A percentile compares a stretch with the other conserved stretches of the same genome.
Evolutionary conservation across 2,797 vertebrate species (phyloP).

Genomic region (Alfaro cultratus): DNA sequence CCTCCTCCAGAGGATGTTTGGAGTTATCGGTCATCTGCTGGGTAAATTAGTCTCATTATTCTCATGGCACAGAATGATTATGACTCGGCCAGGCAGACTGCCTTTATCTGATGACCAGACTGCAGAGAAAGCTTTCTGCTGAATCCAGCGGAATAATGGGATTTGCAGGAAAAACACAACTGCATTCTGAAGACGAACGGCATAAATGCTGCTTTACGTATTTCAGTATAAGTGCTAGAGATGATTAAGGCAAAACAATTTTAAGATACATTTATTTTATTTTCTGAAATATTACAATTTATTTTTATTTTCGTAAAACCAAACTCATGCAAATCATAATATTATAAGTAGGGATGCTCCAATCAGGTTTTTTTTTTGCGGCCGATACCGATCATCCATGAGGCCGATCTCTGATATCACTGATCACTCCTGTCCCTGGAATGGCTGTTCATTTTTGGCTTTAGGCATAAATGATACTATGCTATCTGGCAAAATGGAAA

Average conservation of each 20-base stretch:
- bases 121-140: conserved; percentile 35
- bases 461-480: too few relatives aligned
- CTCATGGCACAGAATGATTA: conserved; percentile 70
- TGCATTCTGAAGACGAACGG: background rate
- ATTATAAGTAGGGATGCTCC: background rate
- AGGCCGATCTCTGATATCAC: too few relatives aligned
- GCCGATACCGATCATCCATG: too few relatives aligned
- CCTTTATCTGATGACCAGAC: conserved; percentile 74
- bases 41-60: conserved; percentile 80
- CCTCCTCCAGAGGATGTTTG: conserved; percentile 64
- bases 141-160: conserved; percentile 27
- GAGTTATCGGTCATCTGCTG: conserved; percentile 79
- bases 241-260: background rate
- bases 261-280: background rate
- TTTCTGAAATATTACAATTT: background rate
- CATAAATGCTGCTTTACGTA: background rate
- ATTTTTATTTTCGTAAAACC: background rate
- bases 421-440: too few relatives aligned
- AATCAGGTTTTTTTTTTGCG: too few relatives aligned
- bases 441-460: too few relatives aligned
- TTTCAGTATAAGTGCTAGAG: background rate
- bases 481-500: too few relatives aligned
- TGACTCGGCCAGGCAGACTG: conserved; percentile 71
- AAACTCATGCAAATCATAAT: background rate
- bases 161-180: conserved; percentile 16